phyloP scores from a whole-genome alignment of 2,888 invertebrate genomes.

The Lissonota sp. region DNA sequence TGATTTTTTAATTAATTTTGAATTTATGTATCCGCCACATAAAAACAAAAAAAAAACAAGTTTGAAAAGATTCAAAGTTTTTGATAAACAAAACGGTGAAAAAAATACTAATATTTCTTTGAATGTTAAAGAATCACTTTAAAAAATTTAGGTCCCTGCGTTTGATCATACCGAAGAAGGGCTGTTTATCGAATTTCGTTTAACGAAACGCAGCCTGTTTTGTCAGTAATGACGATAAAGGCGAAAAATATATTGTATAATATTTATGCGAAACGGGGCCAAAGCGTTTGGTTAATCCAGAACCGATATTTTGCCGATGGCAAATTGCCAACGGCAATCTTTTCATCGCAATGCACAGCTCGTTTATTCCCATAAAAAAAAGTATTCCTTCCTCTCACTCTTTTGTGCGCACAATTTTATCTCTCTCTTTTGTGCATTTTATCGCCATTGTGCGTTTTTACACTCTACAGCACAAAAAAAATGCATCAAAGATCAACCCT shows the following conservation, averaged over 20 bases:
- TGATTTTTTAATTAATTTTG: too few species aligned
- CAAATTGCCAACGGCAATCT: conserved; percentile 69
- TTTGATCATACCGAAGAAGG: too few species aligned
- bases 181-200: too few species aligned
- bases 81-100: too few species aligned
- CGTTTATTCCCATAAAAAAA: conserved; percentile 3
- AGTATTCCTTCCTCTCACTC: background rate
- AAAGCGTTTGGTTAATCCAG: conserved; percentile 29
- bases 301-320: conserved; percentile 71
- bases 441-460: conserved; percentile 16
- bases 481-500: conserved; percentile 23
- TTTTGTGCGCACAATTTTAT: background rate
- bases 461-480: background rate
- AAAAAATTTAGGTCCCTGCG: too few species aligned
- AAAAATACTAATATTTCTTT: too few species aligned
- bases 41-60: too few species aligned
- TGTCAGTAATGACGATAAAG: background rate
- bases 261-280: background rate
- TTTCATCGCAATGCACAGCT: conserved; percentile 16
- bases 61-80: too few species aligned
- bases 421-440: conserved; percentile 7
- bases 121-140: too few species aligned
- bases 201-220: too few species aligned
- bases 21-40: too few species aligned
- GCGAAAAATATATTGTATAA: conserved; percentile 2